Evolutionary conservation across 2,113 vertebrate species (phyloP).

Genomic region (Malurus melanocephalus): DNA sequence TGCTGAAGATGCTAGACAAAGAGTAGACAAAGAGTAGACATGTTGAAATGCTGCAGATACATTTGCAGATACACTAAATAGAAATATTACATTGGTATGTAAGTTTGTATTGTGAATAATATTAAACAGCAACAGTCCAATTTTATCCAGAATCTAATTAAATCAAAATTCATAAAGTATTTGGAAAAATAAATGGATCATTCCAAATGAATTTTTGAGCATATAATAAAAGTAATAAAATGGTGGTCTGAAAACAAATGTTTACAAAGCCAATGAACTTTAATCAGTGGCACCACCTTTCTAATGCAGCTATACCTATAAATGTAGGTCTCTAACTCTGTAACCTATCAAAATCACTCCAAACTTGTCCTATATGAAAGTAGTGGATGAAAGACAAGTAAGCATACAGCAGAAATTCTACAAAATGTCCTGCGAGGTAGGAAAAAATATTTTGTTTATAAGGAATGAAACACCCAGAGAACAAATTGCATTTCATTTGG

Average conservation of each 20-base stretch:
- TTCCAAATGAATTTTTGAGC: not conserved
- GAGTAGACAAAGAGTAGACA: conserved; percentile 1
- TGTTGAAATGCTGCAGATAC: not conserved
- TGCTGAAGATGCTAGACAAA: conserved; percentile 31
- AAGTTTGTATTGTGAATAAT: not conserved
- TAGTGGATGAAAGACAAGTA: not conserved
- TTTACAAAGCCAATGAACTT: not conserved
- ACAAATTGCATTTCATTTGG: not conserved
- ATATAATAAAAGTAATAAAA: not conserved
- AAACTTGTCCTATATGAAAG: not conserved
- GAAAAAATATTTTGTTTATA: not conserved
- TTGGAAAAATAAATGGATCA: not conserved
- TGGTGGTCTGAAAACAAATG: not conserved
- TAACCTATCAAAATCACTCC: not conserved
- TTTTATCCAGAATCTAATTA: not conserved
- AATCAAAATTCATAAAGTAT: not conserved
- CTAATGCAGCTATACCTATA: not conserved
- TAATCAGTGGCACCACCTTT: not conserved
- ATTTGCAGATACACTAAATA: not conserved
- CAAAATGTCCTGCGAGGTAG: not conserved
- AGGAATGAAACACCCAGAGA: not conserved
- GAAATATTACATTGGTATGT: not conserved
- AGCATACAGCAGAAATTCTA: not conserved
- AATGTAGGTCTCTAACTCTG: not conserved
- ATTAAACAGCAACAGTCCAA: not conserved